Evolutionary conservation across 2,888 invertebrate genomes (phyloP).

Genomic region (Plebejus argus): DNA sequence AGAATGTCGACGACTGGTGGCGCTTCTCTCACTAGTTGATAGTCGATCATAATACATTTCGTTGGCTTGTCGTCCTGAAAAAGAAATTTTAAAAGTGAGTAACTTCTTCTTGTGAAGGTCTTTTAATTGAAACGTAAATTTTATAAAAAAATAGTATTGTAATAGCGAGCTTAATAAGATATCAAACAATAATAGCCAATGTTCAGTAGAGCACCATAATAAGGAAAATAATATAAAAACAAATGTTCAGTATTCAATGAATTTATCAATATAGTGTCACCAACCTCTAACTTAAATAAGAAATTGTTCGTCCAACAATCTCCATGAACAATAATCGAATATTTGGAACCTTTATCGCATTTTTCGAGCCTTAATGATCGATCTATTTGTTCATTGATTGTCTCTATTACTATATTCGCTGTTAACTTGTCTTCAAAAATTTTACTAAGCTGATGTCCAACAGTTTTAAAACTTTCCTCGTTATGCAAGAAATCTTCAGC

Average conservation of each 20-base stretch:
- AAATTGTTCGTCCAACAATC: constrained; percentile 60
- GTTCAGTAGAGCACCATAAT: too few species aligned
- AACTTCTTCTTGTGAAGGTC: neutral
- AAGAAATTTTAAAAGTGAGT: neutral
- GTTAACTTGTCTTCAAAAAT: constrained; percentile 47
- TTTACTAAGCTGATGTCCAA: neutral
- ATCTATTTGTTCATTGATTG: constrained; percentile 35
- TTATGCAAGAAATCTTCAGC: neutral
- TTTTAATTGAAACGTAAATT: neutral
- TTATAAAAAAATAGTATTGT: neutral
- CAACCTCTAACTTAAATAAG: constrained; percentile 52
- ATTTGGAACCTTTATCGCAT: constrained; percentile 45
- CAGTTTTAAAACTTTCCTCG: constrained; percentile 7
- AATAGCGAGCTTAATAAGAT: neutral
- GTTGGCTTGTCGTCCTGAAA: constrained; percentile 45
- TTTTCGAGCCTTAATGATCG: constrained; percentile 39
- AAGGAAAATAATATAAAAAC: too few species aligned
- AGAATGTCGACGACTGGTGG: constrained; percentile 47
- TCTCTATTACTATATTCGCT: constrained; percentile 43
- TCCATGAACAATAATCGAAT: constrained; percentile 53
- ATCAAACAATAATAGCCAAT: too few species aligned
- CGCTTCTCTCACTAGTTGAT: constrained; percentile 46
- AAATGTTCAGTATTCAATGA: too few species aligned
- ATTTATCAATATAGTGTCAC: constrained; percentile 29
- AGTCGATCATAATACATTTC: constrained; percentile 50